phyloP scores from a whole-genome alignment of 2,797 vertebrate genomes.

The Anomalospiza imberbis region DNA sequence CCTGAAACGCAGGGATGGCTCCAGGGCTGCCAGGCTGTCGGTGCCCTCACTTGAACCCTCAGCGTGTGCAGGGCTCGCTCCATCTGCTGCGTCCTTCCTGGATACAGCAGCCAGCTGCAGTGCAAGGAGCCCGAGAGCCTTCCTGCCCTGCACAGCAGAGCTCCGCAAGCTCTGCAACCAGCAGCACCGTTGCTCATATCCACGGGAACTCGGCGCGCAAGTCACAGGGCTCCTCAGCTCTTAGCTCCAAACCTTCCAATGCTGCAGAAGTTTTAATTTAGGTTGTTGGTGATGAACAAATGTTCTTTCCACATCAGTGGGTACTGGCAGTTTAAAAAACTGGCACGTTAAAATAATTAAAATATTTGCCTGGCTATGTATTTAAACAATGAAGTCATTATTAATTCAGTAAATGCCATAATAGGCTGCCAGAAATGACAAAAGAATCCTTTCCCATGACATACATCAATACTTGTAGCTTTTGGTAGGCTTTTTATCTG shows the following conservation, averaged over 20 bases:
- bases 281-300: not conserved
- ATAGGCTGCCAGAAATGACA: not conserved
- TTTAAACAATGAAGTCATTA: not conserved
- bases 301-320: not conserved
- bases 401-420: not conserved
- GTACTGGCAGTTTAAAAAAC: not conserved
- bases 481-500: not conserved
- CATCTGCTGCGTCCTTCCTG: not conserved
- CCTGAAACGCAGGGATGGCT: not conserved
- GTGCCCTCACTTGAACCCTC: not conserved
- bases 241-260: not conserved
- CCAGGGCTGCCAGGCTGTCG: not conserved
- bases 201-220: not conserved
- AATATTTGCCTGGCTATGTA: not conserved
- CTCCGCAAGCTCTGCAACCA: not conserved
- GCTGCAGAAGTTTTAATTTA: not conserved
- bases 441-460: not conserved
- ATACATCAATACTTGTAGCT: not conserved
- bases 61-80: not conserved
- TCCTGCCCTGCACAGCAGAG: not conserved
- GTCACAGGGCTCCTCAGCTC: not conserved
- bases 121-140: not conserved
- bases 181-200: not conserved
- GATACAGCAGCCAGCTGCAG: not conserved
- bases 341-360: not conserved